A percentile compares a stretch with the other conserved stretches of the same genome.
These are phyloP conservation scores for Yasuhikotakia modesta DNA, from an alignment of 2,797 vertebrate genomes.

Conservation along the genomic window DNA sequence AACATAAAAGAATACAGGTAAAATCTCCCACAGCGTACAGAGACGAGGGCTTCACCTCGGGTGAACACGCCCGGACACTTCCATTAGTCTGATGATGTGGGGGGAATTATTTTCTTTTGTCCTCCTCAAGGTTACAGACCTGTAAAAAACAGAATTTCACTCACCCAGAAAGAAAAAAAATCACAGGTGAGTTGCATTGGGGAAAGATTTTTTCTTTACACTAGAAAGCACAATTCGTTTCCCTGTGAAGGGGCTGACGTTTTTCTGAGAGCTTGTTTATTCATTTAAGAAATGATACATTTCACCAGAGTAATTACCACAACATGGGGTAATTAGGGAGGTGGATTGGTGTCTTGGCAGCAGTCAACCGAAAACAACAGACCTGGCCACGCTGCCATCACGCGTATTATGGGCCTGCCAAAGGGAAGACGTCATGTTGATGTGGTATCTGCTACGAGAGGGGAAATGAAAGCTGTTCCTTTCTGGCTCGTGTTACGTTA, in stretches of 20 bases:
- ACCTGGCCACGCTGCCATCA: constrained; percentile 60
- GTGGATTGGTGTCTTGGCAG: constrained; percentile 71
- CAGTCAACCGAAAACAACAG: constrained; percentile 64
- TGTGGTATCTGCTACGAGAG: constrained; percentile 25
- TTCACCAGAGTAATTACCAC: constrained; percentile 74
- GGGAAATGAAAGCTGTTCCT: constrained; percentile 34
- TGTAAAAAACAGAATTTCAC: constrained; percentile 56
- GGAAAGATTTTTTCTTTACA: neutral
- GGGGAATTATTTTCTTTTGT: constrained; percentile 64
- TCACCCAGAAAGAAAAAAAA: constrained; percentile 52
- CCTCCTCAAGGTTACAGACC: constrained; percentile 76
- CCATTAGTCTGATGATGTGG: constrained; percentile 74
- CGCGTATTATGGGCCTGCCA: constrained; percentile 42
- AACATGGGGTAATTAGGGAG: constrained; percentile 72
- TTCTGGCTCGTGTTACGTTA: constrained; percentile 18
- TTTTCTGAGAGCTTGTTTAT: constrained; percentile 45
- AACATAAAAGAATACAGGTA: constrained; percentile 42
- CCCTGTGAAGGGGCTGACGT: constrained; percentile 8
- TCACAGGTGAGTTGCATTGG: constrained; percentile 30
- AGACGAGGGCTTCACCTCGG: constrained; percentile 74
- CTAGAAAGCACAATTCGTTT: constrained; percentile 16
- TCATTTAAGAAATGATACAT: constrained; percentile 66
- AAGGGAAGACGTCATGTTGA: constrained; percentile 46
- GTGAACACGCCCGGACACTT: constrained; percentile 73
- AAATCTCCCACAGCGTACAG: constrained; percentile 62